Percentiles rank a stretch among this genome's conserved stretches.
These are phyloP conservation scores for Aethes cnicana DNA, from an alignment of 2,888 invertebrate species.

Conservation along the genomic window DNA sequence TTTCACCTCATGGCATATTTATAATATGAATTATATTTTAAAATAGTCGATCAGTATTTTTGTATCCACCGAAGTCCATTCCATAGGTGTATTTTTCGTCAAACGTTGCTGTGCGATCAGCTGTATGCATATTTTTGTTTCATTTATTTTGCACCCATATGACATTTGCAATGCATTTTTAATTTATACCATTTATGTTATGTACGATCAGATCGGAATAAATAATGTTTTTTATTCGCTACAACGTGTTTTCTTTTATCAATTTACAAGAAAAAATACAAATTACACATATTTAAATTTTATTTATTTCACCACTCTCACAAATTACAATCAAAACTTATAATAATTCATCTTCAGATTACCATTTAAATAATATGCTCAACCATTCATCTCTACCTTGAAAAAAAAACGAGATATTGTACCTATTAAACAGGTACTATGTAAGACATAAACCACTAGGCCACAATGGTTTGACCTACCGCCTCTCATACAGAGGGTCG, in stretches of 20 bases:
- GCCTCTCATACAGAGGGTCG: too few relatives aligned
- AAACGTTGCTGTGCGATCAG: slow-evolving; percentile 53
- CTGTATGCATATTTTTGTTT: slow-evolving; percentile 26
- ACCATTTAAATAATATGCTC: too few relatives aligned
- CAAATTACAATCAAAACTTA: too few relatives aligned
- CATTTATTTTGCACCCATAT: slow-evolving; percentile 45
- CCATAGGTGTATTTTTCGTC: slow-evolving; percentile 40
- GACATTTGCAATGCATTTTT: slow-evolving; percentile 66
- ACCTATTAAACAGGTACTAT: too few relatives aligned
- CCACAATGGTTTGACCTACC: too few relatives aligned
- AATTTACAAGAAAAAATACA: background rate
- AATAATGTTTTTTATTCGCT: slow-evolving; percentile 55
- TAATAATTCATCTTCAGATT: too few relatives aligned
- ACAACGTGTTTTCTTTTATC: slow-evolving; percentile 33
- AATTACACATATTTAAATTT: too few relatives aligned
- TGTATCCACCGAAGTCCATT: slow-evolving; percentile 61
- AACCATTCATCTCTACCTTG: too few relatives aligned
- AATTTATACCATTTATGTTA: slow-evolving; percentile 52
- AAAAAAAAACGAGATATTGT: too few relatives aligned
- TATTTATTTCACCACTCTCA: too few relatives aligned
- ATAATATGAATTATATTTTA: slow-evolving; percentile 13
- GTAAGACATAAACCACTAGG: too few relatives aligned
- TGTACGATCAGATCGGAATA: slow-evolving; percentile 64
- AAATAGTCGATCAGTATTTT: slow-evolving; percentile 49
- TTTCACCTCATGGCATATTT: too few relatives aligned